Evolutionary conservation across 2,888 invertebrate genomes (phyloP), one percentile per base, ranked within the genome.

Genomic region (Tromatobia lineatoria): DNA sequence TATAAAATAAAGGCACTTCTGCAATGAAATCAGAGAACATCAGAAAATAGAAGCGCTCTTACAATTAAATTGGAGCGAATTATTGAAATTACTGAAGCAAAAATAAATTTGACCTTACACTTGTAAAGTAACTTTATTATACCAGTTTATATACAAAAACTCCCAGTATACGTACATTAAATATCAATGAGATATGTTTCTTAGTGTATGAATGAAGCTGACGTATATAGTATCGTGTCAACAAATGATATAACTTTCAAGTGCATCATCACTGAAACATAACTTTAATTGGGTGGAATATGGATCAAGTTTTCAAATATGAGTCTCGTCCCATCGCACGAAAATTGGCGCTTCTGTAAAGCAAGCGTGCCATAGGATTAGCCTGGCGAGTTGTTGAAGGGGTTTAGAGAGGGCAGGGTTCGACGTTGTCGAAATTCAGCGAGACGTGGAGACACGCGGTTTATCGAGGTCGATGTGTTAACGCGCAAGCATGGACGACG

Each of bases 391-490:
- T 20, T 20, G 13, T n/a, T 13, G 42, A 20, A 66, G 64, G 64
- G 42, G 2, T 66, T 38, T 13, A 3, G 59, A n/a, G 38, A 45
- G n/a, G 15, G 11, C 23, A 47, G 54, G 54, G 20, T 57, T 38
- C 61, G 52, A 71, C 70, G 45, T 59, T 45, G 42, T 47, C 45
- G 57, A 66, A 73, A 79, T 73, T 71, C 71, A 54, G 52, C 45
- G 20, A 25, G 54, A 57, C 54, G 67, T 34, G 66, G 52, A 57
- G 54, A 74, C 57, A 66, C 34, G 29, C 54, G 66, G 57, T 66
- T 74, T 67, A 54, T 74, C 73, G 74, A 67, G 73, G 20, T 54
- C 47, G 69, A 75, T 23, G 81, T 69, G 69, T 70, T 81, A 64
- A 67, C 76, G 81, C 29, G 66, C 64, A 42, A 66, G 15, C 45